Conservation (phyloP, 2,888 invertebrate species). For the Plebejus argus region DNA sequence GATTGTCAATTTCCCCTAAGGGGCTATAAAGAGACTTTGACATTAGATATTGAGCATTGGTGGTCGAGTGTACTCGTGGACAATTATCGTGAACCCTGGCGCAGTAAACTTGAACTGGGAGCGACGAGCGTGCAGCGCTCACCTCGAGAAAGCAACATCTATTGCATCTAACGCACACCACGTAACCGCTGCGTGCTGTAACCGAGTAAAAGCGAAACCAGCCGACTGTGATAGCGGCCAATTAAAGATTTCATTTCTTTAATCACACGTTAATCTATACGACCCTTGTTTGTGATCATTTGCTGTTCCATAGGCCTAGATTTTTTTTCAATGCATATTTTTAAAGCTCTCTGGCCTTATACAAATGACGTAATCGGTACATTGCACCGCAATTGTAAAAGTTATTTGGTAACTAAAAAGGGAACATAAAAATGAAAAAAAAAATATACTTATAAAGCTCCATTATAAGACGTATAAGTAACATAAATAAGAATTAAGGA, state of each 20-base stretch:
- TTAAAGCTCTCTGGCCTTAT: neutral
- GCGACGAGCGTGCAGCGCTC: slow-evolving; percentile 68
- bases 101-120: slow-evolving; percentile 76
- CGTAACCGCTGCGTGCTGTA: slow-evolving; percentile 50
- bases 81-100: slow-evolving; percentile 63
- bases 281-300: slow-evolving; percentile 14
- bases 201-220: slow-evolving; percentile 67
- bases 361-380: too few relatives aligned
- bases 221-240: slow-evolving; percentile 27
- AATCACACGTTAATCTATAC: slow-evolving; percentile 3
- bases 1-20: too few relatives aligned
- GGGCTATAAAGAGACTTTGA: too few relatives aligned
- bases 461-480: too few relatives aligned
- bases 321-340: neutral
- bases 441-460: too few relatives aligned
- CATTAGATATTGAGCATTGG: too few relatives aligned
- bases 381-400: neutral
- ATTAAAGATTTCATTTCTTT: slow-evolving; percentile 30
- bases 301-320: neutral
- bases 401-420: too few relatives aligned
- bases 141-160: slow-evolving; percentile 78
- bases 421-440: too few relatives aligned
- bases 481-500: too few relatives aligned
- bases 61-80: slow-evolving; percentile 54
- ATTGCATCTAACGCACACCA: slow-evolving; percentile 64